phyloP scores from a whole-genome alignment of 2,797 vertebrate species.

The Streptopelia turtur region DNA sequence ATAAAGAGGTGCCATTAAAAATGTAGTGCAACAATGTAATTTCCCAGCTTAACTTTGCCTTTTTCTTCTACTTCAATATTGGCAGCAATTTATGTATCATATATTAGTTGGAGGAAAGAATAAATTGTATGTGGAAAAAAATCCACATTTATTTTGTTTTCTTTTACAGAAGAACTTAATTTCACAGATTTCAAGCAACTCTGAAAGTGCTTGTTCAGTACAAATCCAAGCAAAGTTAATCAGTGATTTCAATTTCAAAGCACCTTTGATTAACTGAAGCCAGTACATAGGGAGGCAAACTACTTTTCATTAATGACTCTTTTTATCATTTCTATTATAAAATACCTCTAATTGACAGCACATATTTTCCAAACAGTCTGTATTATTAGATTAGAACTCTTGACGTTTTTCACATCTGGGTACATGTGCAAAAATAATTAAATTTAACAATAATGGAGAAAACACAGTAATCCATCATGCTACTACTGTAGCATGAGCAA shows the following conservation, averaged over 20 bases:
- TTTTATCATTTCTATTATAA: conserved; percentile 75
- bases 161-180: conserved; percentile 43
- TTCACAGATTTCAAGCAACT: conserved; percentile 54
- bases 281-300: conserved; percentile 49
- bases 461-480: conserved; percentile 70
- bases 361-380: conserved; percentile 72
- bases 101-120: neutral
- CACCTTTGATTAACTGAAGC: conserved; percentile 74
- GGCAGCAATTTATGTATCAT: neutral
- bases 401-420: conserved; percentile 65
- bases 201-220: conserved; percentile 47
- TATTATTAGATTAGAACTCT: conserved; percentile 75
- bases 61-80: neutral
- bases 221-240: conserved; percentile 70
- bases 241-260: conserved; percentile 76
- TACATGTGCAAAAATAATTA: conserved; percentile 76
- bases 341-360: conserved; percentile 73
- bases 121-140: neutral
- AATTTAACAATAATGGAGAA: conserved; percentile 76
- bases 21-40: neutral
- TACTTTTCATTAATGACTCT: conserved; percentile 75
- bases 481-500: conserved; percentile 17
- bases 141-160: neutral
- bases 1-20: neutral
- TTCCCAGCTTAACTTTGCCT: neutral